These are phyloP conservation scores for Protophormia terraenovae DNA, from an alignment of 2,888 invertebrate genomes.

Conservation along the genomic window DNA sequence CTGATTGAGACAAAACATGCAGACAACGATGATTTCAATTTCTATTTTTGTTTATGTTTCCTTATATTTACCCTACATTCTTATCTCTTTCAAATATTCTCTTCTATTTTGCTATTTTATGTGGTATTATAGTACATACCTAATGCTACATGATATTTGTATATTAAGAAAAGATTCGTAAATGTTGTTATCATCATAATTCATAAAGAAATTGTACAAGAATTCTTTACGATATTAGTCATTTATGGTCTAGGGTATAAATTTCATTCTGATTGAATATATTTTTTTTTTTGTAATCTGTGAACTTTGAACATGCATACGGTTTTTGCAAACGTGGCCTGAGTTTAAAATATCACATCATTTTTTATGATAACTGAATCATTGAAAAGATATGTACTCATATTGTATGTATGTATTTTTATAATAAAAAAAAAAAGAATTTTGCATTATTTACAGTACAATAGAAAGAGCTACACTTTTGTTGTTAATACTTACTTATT, in stretches of 20 bases:
- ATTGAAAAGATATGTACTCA: neutral
- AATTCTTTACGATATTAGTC: neutral
- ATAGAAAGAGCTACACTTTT: neutral
- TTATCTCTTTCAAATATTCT: neutral
- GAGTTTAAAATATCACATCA: neutral
- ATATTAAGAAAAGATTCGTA: neutral
- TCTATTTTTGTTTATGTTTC: neutral
- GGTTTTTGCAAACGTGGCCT: neutral
- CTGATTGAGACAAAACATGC: neutral
- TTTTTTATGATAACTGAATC: neutral
- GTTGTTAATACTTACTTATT: conserved; percentile 13
- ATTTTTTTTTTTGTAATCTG: neutral
- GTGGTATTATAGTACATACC: too few species aligned
- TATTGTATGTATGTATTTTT: neutral
- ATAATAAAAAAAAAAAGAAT: neutral
- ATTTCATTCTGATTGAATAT: neutral
- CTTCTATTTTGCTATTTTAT: neutral
- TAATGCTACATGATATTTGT: neutral
- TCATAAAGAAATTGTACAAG: neutral
- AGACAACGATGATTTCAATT: neutral
- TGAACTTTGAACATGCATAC: neutral
- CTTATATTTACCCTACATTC: neutral
- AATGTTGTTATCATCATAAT: neutral
- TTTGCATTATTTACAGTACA: neutral
- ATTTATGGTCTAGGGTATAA: neutral